phyloP scores from a whole-genome alignment of 2,888 invertebrate species.

The Rhamphomyia laevipes region DNA sequence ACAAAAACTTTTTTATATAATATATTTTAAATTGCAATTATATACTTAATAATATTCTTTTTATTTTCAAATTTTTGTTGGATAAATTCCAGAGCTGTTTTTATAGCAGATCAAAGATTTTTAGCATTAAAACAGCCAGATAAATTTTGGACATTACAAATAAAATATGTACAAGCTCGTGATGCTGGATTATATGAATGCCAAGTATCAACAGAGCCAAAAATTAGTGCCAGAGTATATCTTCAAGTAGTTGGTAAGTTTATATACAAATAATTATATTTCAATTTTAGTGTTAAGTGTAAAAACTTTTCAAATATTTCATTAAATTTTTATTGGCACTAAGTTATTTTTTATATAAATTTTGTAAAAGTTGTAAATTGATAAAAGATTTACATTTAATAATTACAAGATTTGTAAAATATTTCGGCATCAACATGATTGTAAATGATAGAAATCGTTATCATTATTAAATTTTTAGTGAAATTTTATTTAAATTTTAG shows the following conservation, averaged over 20 bases:
- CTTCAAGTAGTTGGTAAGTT: conserved; percentile 83
- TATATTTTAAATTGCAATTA: too few relatives aligned
- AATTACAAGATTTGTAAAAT: too few relatives aligned
- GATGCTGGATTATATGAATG: conserved; percentile 90
- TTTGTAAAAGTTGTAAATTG: too few relatives aligned
- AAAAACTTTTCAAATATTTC: not conserved
- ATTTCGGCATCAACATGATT: too few relatives aligned
- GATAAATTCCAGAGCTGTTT: conserved; percentile 49
- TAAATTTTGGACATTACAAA: conserved; percentile 71
- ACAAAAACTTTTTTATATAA: too few relatives aligned
- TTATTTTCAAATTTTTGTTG: conserved; percentile 4
- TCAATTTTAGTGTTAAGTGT: not conserved
- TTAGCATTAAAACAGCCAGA: conserved; percentile 54
- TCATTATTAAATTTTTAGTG: too few relatives aligned
- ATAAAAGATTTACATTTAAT: too few relatives aligned
- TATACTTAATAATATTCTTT: too few relatives aligned
- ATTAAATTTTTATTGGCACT: too few relatives aligned
- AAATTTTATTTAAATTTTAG: too few relatives aligned
- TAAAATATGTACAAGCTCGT: conserved; percentile 80
- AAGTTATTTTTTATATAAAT: too few relatives aligned
- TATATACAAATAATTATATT: conserved; percentile 6
- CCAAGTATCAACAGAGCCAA: conserved; percentile 89
- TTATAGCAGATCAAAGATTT: conserved; percentile 88
- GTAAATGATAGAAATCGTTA: too few relatives aligned
- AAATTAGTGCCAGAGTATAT: conserved; percentile 86